Evolutionary conservation across 2,888 invertebrate genomes (phyloP).

Genomic region (Heliconius aoede): DNA sequence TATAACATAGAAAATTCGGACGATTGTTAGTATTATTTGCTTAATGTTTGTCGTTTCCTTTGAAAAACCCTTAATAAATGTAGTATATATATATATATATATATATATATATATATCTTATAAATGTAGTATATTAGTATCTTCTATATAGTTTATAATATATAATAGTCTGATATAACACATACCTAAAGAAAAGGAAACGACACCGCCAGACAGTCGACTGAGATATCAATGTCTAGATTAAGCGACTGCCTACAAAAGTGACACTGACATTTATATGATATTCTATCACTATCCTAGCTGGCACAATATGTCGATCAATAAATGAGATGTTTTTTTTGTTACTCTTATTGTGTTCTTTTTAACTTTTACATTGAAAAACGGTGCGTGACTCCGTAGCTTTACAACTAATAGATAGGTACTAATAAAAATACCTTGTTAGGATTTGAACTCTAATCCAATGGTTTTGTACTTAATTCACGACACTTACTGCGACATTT

Average conservation of each 20-base stretch:
- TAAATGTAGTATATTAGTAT: too few species aligned
- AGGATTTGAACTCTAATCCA: background rate
- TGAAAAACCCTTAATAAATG: background rate
- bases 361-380: background rate
- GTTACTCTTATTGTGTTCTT: background rate
- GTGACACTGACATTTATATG: constrained; percentile 15
- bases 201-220: constrained; percentile 5
- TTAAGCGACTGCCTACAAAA: constrained; percentile 18
- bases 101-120: too few species aligned
- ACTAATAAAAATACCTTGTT: background rate
- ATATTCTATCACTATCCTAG: constrained; percentile 2
- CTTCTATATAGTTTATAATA: too few species aligned
- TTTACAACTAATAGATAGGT: too few species aligned
- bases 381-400: too few species aligned
- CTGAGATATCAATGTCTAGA: constrained; percentile 19
- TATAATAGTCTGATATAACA: background rate
- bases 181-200: background rate
- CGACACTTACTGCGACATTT: background rate
- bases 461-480: background rate
- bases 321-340: background rate
- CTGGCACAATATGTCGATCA: background rate
- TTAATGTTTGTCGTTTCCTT: background rate
- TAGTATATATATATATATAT: too few species aligned
- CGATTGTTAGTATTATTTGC: background rate
- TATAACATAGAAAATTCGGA: background rate